Conservation (phyloP, 1,140 invertebrate genomes). For the Pollicipes pollicipes region DNA sequence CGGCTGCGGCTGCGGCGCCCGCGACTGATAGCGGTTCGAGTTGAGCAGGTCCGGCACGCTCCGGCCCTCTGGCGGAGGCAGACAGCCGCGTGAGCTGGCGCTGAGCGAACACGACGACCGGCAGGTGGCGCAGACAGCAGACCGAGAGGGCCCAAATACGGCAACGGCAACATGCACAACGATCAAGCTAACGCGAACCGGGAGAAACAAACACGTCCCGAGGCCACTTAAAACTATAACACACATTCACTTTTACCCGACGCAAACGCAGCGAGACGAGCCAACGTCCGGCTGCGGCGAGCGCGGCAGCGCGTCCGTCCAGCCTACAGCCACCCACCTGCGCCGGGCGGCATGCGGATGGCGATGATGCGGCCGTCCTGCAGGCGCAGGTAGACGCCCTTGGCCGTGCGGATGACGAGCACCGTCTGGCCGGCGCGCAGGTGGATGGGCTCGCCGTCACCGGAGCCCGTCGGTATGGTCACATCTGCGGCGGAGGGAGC, state of each 20-base stretch:
- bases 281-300: too few species aligned
- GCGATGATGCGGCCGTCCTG: slow-evolving; percentile 92
- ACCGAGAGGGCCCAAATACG: too few species aligned
- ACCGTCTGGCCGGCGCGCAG: slow-evolving; percentile 82
- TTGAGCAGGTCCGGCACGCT: background rate
- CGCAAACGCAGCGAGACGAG: too few species aligned
- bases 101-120: too few species aligned
- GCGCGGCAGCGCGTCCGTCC: too few species aligned
- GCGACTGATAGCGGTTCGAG: background rate
- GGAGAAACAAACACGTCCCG: too few species aligned
- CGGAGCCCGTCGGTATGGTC: slow-evolving; percentile 75
- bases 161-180: too few species aligned
- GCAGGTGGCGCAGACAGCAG: too few species aligned
- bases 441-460: slow-evolving; percentile 59
- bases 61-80: background rate
- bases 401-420: slow-evolving; percentile 80
- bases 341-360: slow-evolving; percentile 41
- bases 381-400: slow-evolving; percentile 87
- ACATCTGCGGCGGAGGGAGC: slow-evolving; percentile 70
- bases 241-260: too few species aligned
- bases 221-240: too few species aligned
- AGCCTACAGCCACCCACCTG: slow-evolving; percentile 6
- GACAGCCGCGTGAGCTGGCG: too few species aligned
- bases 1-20: background rate
- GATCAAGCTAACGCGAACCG: too few species aligned